A percentile compares a stretch with the other conserved stretches of the same genome.
Evolutionary conservation across 2,888 invertebrate species (phyloP).

Genomic region (Scaptomyza polygonia): DNA sequence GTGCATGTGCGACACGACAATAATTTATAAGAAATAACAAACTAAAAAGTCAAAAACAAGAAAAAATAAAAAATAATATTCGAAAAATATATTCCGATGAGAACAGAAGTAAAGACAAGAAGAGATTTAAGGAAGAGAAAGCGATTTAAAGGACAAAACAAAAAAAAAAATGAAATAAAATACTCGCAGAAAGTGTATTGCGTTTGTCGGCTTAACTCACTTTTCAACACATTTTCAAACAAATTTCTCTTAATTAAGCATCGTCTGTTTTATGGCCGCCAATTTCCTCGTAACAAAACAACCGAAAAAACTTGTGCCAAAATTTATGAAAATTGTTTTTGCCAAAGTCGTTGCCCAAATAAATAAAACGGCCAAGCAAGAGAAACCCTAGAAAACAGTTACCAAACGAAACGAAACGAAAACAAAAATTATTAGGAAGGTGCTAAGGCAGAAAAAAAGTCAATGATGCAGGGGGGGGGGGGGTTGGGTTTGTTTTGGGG

Average conservation of each 20-base stretch:
- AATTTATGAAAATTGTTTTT: conserved; percentile 79
- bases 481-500: not conserved
- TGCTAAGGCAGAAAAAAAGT: conserved; percentile 36
- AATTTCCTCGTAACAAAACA: conserved; percentile 59
- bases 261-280: conserved; percentile 63
- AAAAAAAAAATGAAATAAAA: too few species aligned
- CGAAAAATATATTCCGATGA: too few species aligned
- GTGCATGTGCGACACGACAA: not conserved
- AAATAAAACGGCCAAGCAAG: conserved; percentile 39
- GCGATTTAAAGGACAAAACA: too few species aligned
- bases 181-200: conserved; percentile 35
- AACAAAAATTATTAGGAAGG: conserved; percentile 30
- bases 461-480: not conserved
- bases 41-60: not conserved
- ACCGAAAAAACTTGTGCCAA: conserved; percentile 45
- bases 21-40: not conserved
- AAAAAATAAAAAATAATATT: too few species aligned
- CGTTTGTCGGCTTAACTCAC: conserved; percentile 14
- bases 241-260: conserved; percentile 70
- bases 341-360: conserved; percentile 66
- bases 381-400: not conserved
- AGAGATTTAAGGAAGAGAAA: too few species aligned
- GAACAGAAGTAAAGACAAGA: too few species aligned
- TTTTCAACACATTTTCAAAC: conserved; percentile 17
- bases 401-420: conserved; percentile 8